phyloP scores from a whole-genome alignment of 2,113 vertebrate genomes.

The Gobius niger region DNA sequence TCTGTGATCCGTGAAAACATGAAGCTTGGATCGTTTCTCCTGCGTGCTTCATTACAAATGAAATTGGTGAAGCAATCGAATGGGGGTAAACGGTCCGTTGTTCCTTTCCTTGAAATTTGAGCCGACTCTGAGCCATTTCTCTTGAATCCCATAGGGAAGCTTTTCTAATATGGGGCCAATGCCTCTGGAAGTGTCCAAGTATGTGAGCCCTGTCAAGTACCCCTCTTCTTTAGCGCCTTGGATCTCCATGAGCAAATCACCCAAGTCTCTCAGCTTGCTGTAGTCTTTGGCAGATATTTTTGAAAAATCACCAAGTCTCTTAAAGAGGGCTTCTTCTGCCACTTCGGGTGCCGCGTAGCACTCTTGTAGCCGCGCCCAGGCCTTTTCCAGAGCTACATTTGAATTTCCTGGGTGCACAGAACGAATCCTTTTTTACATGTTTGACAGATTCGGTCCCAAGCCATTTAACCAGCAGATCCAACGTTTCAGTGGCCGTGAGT shows the following conservation, averaged over 20 bases:
- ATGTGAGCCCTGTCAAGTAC: background rate
- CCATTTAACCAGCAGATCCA: too few species aligned
- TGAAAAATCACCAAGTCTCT: constrained; percentile 1
- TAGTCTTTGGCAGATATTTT: constrained; percentile 2
- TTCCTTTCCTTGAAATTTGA: background rate
- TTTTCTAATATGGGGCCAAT: background rate
- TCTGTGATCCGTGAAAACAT: too few species aligned
- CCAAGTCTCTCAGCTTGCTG: background rate
- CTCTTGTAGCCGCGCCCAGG: too few species aligned
- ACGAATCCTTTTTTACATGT: too few species aligned
- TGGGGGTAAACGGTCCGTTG: background rate
- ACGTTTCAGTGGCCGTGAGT: too few species aligned
- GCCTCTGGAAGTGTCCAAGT: constrained; percentile 2
- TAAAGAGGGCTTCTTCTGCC: background rate
- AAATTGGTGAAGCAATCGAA: background rate
- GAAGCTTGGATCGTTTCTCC: too few species aligned
- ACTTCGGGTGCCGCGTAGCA: background rate
- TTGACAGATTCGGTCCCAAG: too few species aligned
- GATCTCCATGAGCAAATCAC: constrained; percentile 1
- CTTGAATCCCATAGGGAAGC: background rate
- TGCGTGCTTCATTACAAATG: too few species aligned
- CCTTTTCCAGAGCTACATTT: too few species aligned
- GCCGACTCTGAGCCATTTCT: background rate
- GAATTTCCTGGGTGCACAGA: too few species aligned
- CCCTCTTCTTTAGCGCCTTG: background rate